Evolutionary conservation across 2,113 vertebrate species (phyloP).

Genomic region (Danionella cerebrum): DNA sequence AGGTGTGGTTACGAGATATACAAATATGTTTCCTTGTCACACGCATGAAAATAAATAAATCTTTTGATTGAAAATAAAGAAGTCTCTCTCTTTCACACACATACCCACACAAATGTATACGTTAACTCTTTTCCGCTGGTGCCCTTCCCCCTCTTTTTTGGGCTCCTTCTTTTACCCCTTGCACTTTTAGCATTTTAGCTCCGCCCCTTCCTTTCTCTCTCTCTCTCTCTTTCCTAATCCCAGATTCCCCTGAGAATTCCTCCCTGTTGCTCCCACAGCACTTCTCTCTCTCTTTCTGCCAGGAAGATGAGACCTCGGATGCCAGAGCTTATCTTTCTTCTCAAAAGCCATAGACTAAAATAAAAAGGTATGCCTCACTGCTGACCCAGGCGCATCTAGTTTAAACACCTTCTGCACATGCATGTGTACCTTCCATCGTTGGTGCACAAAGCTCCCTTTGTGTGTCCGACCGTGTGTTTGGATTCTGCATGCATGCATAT

Average conservation of each 20-base stretch:
- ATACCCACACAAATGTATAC: constrained; percentile 40
- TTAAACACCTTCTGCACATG: constrained; percentile 25
- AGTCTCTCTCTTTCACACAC: constrained; percentile 48
- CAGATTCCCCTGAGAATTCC: constrained; percentile 26
- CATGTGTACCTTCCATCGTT: not conserved
- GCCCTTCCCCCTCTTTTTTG: constrained; percentile 11
- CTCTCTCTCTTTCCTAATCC: constrained; percentile 33
- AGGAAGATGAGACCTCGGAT: not conserved
- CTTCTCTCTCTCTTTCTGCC: constrained; percentile 5
- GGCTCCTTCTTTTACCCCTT: constrained; percentile 14
- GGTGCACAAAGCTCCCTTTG: constrained; percentile 37
- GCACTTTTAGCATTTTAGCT: constrained; percentile 15
- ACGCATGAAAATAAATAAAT: constrained; percentile 73
- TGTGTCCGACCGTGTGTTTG: constrained; percentile 25
- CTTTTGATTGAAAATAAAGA: constrained; percentile 79
- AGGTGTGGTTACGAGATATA: constrained; percentile 42
- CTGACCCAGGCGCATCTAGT: constrained; percentile 12
- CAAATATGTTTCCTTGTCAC: constrained; percentile 65
- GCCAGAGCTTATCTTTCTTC: not conserved
- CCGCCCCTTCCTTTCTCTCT: constrained; percentile 27
- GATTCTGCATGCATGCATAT: constrained; percentile 57
- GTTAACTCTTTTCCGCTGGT: constrained; percentile 36
- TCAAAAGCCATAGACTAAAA: not conserved
- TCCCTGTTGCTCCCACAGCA: not conserved
- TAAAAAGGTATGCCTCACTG: not conserved